Evolutionary conservation across 2,797 vertebrate genomes (phyloP).

Genomic region (Mormyrus hasselquistii): DNA sequence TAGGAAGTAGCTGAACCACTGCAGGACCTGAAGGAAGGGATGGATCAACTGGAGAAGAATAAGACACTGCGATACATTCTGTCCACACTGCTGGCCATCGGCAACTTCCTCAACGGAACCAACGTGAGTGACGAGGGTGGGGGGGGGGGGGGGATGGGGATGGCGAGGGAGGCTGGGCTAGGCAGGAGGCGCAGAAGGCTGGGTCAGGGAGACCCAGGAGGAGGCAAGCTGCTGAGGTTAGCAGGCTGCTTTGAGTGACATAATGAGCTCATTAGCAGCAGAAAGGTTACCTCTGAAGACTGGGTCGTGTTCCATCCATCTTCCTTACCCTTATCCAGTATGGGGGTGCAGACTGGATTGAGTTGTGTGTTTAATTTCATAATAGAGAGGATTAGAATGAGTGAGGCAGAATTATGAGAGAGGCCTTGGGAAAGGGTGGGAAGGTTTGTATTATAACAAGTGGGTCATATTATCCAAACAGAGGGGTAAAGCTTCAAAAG

Average conservation of each 20-base stretch:
- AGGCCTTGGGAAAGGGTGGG: not conserved
- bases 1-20: constrained; percentile 95
- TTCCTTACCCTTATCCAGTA: not conserved
- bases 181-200: not conserved
- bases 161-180: not conserved
- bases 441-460: not conserved
- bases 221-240: not conserved
- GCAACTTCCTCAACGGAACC: constrained; percentile 95
- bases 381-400: not conserved
- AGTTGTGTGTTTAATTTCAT: not conserved
- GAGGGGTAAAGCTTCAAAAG: not conserved
- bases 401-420: not conserved
- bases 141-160: not conserved
- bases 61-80: constrained; percentile 87
- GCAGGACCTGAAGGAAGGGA: constrained; percentile 95
- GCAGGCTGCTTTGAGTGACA: constrained; percentile 19
- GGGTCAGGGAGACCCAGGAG: not conserved
- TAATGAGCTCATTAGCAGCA: not conserved
- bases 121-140: constrained; percentile 68
- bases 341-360: not conserved
- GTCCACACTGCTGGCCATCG: constrained; percentile 86
- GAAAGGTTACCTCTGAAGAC: not conserved
- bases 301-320: not conserved
- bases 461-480: not conserved
- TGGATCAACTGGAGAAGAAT: constrained; percentile 95